phyloP scores from a whole-genome alignment of 2,888 invertebrate species.

The Scaptomyza tumidula region DNA sequence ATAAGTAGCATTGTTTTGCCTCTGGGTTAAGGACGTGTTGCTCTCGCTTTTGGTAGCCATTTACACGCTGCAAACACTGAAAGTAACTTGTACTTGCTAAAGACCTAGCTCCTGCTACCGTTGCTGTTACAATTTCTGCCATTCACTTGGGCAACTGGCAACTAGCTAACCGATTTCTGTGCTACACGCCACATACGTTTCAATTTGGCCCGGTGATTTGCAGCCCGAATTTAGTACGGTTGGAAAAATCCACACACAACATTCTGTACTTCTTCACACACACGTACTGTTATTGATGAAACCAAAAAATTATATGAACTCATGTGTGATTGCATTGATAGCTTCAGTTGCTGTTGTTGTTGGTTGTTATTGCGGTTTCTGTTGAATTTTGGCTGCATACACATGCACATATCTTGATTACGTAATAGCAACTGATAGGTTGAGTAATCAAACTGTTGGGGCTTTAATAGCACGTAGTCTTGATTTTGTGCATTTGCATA shows the following conservation, averaged over 20 bases:
- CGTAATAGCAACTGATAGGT: slow-evolving; percentile 10
- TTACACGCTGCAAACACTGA: slow-evolving; percentile 33
- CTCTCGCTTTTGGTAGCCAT: slow-evolving; percentile 30
- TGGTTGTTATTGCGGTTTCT: not conserved
- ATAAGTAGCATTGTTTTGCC: slow-evolving; percentile 48
- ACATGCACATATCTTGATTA: slow-evolving; percentile 34
- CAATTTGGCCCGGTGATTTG: slow-evolving; percentile 21
- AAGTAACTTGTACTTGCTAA: slow-evolving; percentile 33
- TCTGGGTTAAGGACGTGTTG: slow-evolving; percentile 16
- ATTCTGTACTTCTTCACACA: not conserved
- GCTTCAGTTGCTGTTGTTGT: slow-evolving; percentile 11
- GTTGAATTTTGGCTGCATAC: slow-evolving; percentile 1
- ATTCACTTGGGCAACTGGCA: slow-evolving; percentile 38
- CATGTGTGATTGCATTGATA: slow-evolving; percentile 69
- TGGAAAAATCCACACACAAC: slow-evolving; percentile 2
- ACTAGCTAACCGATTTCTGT: slow-evolving; percentile 31
- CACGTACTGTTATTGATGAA: slow-evolving; percentile 12
- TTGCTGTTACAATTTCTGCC: slow-evolving; percentile 51
- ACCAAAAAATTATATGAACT: slow-evolving; percentile 45
- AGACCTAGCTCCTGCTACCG: no score
- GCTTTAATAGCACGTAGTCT: not conserved
- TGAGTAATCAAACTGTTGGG: not conserved
- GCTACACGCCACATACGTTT: slow-evolving; percentile 41
- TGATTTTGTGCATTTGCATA: slow-evolving; percentile 21
- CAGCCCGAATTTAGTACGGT: slow-evolving; percentile 1